Base-by-base conservation (phyloP, 2,888 invertebrate genomes). In the Axea sp. region DNA sequence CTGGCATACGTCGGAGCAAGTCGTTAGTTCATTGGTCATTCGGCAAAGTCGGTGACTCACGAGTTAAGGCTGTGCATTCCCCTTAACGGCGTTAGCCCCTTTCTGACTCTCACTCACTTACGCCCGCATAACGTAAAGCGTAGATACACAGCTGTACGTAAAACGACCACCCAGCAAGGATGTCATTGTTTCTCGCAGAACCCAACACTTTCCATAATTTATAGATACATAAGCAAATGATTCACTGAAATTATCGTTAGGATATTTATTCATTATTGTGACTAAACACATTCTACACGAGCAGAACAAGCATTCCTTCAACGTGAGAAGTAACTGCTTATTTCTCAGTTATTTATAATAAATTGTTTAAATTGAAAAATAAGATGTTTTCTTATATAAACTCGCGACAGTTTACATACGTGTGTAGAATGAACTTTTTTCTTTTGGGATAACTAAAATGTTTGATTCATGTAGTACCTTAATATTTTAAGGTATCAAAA, bases 1-100 rank as follows among this genome's bases (percentile, higher is more conserved):
- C 65, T 72, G 59, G 72, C 59, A n/a, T 72, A 67, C 31, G 73
- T 67, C 24, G 33, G 37, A 19, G 55, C 65, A 8, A 59, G 49
- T 71, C 75, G 78, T 79, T 78, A 78, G 79, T 80, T 83, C 79
- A 82, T 82, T 82, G 84, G 83, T 84, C 83, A 83, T 82, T 83
- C 80, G 80, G 77, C 77, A 49, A 76, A 81, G 81, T 80, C 81
- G 78, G 81, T 84, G 82, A 85, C 76, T 84, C 83, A 84, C 76
- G 71, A 76, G 68, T 69, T 75, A 51, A 75, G 73, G 69, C 75
- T 76, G 69, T 71, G 75, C 77, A 79, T 79, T 82, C 78, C 78
- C 78, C 78, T 77, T 75, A 57, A 73, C 68, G 35, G 45, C 72
- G 75, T 77, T 77, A 77, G 79, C 78, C 81, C 80, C 79, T 78